These are phyloP conservation scores for Zosterops borbonicus DNA, from an alignment of 2,113 vertebrate species.

Conservation along the genomic window DNA sequence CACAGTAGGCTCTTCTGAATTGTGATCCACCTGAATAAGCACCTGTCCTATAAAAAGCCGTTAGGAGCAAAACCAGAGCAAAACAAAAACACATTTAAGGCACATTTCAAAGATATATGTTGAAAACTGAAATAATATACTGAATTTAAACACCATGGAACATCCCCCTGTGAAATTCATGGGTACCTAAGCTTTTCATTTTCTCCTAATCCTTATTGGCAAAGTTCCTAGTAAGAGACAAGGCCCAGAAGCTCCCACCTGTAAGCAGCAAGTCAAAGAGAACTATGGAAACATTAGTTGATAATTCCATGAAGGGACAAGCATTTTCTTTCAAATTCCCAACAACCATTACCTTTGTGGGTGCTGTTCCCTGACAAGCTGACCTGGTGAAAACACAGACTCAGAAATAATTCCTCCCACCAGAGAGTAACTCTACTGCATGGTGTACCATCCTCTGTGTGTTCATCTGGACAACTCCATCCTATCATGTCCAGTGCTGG, in stretches of 20 bases:
- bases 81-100: not conserved
- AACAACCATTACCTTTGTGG: not conserved
- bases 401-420: not conserved
- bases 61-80: not conserved
- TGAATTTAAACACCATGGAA: not conserved
- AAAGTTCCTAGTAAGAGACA: not conserved
- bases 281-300: not conserved
- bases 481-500: accelerated
- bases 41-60: not conserved
- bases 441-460: no score
- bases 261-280: not conserved
- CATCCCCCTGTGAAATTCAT: not conserved
- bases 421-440: not conserved
- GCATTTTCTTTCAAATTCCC: not conserved
- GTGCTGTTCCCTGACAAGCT: not conserved
- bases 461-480: not conserved
- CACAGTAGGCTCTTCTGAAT: not conserved
- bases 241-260: not conserved
- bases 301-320: not conserved
- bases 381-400: not conserved
- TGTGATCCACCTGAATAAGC: not conserved
- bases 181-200: not conserved
- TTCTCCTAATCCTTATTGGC: not conserved
- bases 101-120: not conserved
- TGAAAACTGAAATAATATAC: not conserved